These are phyloP conservation scores for Seriola dumerili DNA, from an alignment of 2,113 vertebrate species.

Conservation along the genomic window DNA sequence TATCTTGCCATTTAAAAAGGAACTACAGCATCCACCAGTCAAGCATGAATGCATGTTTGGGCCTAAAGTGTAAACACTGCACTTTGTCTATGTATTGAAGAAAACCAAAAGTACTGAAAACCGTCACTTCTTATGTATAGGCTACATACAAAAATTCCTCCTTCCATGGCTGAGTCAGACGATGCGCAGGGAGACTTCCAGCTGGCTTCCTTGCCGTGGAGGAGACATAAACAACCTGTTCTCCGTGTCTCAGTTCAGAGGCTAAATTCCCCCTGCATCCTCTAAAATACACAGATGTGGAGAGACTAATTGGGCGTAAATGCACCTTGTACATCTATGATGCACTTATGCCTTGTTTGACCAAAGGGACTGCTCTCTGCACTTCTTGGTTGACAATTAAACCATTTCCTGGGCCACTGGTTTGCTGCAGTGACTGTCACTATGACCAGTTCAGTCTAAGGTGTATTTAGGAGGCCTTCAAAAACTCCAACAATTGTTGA, in stretches of 20 bases:
- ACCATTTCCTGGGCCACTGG: neutral
- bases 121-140: neutral
- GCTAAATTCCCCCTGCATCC: conserved; percentile 6
- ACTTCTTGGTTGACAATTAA: conserved; percentile 4
- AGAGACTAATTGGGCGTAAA: conserved; percentile 1
- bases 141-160: neutral
- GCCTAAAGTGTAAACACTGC: neutral
- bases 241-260: neutral
- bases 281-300: conserved; percentile 2
- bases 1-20: conserved; percentile 10
- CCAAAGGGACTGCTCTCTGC: neutral
- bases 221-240: conserved; percentile 11
- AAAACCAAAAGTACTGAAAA: conserved; percentile 13
- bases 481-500: neutral
- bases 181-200: neutral
- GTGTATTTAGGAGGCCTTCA: too few relatives aligned
- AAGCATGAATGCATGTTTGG: conserved; percentile 9
- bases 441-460: too few relatives aligned
- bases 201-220: neutral
- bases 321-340: conserved; percentile 2
- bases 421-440: neutral
- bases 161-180: conserved; percentile 15
- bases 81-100: neutral
- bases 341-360: conserved; percentile 1
- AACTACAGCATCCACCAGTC: neutral